Conservation (phyloP, 2,888 invertebrate species). For the Tuberolachnus salignus region DNA sequence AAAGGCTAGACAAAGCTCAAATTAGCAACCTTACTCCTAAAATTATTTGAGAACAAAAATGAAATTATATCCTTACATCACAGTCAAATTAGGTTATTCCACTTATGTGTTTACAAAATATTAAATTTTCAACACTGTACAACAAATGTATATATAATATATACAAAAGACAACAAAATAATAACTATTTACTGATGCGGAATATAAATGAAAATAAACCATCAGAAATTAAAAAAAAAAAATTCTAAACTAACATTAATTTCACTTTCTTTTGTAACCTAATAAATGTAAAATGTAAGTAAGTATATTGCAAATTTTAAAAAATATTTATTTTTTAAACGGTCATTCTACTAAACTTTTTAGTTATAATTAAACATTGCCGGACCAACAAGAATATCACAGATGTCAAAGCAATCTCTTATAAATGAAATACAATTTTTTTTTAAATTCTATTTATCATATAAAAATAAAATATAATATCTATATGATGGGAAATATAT, state of each 20-base stretch:
- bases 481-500: no score
- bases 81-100: constrained; percentile 53
- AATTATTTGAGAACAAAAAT: constrained; percentile 44
- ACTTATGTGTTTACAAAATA: constrained; percentile 45
- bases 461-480: constrained; percentile 40
- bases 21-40: constrained; percentile 55
- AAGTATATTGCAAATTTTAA: constrained; percentile 21
- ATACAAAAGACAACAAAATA: constrained; percentile 42
- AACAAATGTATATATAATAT: constrained; percentile 50
- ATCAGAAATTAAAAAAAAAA: constrained; percentile 34
- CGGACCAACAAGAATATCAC: constrained; percentile 60
- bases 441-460: constrained; percentile 21
- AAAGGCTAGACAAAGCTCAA: constrained; percentile 47
- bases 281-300: constrained; percentile 33
- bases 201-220: constrained; percentile 49
- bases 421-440: not conserved
- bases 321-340: constrained; percentile 55
- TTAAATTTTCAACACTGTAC: constrained; percentile 49
- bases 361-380: constrained; percentile 57
- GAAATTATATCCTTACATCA: constrained; percentile 47
- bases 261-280: constrained; percentile 32
- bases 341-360: constrained; percentile 59
- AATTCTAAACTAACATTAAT: constrained; percentile 22
- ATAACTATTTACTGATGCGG: constrained; percentile 33
- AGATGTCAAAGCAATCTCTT: constrained; percentile 47